phyloP scores from a whole-genome alignment of 2,113 vertebrate genomes.

The Sitta europaea region DNA sequence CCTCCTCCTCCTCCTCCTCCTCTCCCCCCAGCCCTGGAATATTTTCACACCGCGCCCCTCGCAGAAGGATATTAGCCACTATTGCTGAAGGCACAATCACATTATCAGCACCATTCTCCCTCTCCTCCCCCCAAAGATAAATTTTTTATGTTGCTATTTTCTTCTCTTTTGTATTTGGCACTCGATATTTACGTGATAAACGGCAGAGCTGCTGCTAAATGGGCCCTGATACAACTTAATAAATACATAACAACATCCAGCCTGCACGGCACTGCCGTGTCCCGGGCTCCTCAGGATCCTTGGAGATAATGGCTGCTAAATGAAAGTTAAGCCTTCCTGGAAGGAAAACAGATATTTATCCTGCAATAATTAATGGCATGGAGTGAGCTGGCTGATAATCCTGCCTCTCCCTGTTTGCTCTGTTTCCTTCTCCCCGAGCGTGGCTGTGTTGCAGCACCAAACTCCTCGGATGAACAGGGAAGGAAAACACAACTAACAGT shows the following conservation, averaged over 20 bases:
- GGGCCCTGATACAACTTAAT: slow-evolving; percentile 67
- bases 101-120: slow-evolving; percentile 60
- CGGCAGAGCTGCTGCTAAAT: slow-evolving; percentile 67
- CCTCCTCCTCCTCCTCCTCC: not conserved
- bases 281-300: slow-evolving; percentile 21
- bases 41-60: slow-evolving; percentile 44
- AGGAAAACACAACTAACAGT: not conserved
- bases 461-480: not conserved
- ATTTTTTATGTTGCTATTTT: slow-evolving; percentile 74
- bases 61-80: slow-evolving; percentile 56
- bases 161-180: slow-evolving; percentile 66
- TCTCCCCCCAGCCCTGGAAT: not conserved
- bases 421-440: not conserved
- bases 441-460: not conserved
- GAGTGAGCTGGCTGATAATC: not conserved
- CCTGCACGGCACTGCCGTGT: not conserved
- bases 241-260: slow-evolving; percentile 64
- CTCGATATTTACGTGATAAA: slow-evolving; percentile 68
- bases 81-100: slow-evolving; percentile 64
- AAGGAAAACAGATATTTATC: slow-evolving; percentile 2
- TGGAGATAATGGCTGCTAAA: slow-evolving; percentile 2
- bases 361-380: not conserved
- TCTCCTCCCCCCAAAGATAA: slow-evolving; percentile 58
- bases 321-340: not conserved
- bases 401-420: not conserved